Percentiles rank a stretch among this genome's conserved stretches.
phyloP scores from a whole-genome alignment of 2,888 invertebrate species.

The Thereva unica region DNA sequence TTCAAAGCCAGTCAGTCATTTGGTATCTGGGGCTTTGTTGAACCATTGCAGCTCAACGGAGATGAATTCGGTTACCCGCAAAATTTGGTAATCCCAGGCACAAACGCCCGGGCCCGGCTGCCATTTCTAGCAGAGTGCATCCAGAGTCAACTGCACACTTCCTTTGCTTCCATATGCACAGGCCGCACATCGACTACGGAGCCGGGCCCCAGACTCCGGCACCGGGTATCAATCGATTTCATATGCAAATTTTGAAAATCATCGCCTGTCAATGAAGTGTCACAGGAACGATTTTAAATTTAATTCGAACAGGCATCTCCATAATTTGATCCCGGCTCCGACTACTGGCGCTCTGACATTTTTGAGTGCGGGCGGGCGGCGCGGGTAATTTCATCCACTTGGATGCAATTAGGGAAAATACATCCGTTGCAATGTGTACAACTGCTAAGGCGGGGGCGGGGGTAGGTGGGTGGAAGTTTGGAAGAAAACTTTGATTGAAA shows the following conservation, averaged over 20 bases:
- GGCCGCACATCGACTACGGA: slow-evolving; percentile 11
- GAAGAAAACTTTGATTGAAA: slow-evolving; percentile 6
- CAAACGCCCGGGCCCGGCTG: background rate
- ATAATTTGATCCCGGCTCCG: slow-evolving; percentile 21
- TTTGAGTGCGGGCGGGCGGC: background rate
- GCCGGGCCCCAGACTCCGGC: slow-evolving; percentile 6
- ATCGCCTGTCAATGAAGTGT: slow-evolving; percentile 33
- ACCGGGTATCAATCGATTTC: slow-evolving; percentile 31
- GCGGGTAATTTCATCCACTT: slow-evolving; percentile 22
- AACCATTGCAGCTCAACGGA: slow-evolving; percentile 7
- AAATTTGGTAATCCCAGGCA: slow-evolving; percentile 10
- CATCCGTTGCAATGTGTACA: background rate
- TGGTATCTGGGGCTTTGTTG: slow-evolving; percentile 17
- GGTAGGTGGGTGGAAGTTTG: background rate
- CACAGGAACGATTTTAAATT: slow-evolving; percentile 25
- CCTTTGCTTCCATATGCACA: background rate
- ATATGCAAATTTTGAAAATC: slow-evolving; percentile 33
- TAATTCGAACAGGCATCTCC: slow-evolving; percentile 31
- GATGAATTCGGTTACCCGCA: slow-evolving; percentile 30
- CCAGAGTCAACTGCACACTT: slow-evolving; percentile 3
- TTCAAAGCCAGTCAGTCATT: slow-evolving; percentile 16
- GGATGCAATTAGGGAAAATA: slow-evolving; percentile 30
- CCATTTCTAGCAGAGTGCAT: background rate
- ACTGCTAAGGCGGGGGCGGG: background rate
- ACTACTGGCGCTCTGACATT: background rate